phyloP scores from a whole-genome alignment of 1,140 invertebrate species.

The Conus betulinus region DNA sequence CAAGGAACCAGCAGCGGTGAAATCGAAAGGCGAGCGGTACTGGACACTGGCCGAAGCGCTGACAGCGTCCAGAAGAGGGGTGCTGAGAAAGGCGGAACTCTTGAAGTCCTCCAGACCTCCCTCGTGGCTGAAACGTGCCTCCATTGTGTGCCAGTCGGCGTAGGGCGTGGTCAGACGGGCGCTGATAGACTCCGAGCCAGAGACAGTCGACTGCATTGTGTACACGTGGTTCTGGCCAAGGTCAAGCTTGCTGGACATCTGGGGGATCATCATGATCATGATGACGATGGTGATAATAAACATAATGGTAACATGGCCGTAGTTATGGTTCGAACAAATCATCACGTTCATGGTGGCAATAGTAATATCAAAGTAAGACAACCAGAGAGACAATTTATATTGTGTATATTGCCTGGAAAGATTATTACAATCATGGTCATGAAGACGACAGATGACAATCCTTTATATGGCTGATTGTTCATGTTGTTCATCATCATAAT shows the following conservation, averaged over 20 bases:
- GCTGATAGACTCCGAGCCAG: not conserved
- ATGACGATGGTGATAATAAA: too few species aligned
- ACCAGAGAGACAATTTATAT: too few species aligned
- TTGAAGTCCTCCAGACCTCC: slow-evolving; percentile 7
- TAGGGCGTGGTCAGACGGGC: slow-evolving; percentile 22
- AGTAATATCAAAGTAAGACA: too few species aligned
- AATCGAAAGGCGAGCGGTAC: not conserved
- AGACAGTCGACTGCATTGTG: not conserved
- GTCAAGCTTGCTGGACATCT: slow-evolving; percentile 26
- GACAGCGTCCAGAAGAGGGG: slow-evolving; percentile 14
- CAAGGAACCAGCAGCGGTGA: too few species aligned
- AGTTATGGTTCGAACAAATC: too few species aligned
- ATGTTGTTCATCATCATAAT: too few species aligned
- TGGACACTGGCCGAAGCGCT: slow-evolving; percentile 4
- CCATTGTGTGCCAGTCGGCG: slow-evolving; percentile 25
- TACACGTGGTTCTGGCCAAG: slow-evolving; percentile 12
- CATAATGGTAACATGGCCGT: too few species aligned
- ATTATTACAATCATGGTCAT: too few species aligned
- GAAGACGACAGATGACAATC: too few species aligned
- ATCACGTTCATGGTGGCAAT: too few species aligned
- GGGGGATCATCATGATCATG: not conserved
- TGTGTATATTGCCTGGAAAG: too few species aligned
- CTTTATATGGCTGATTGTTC: too few species aligned
- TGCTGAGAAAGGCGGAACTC: slow-evolving; percentile 30
- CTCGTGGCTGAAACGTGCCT: slow-evolving; percentile 1